phyloP scores from a whole-genome alignment of 2,888 invertebrate species.

The Seira sanloemensis region DNA sequence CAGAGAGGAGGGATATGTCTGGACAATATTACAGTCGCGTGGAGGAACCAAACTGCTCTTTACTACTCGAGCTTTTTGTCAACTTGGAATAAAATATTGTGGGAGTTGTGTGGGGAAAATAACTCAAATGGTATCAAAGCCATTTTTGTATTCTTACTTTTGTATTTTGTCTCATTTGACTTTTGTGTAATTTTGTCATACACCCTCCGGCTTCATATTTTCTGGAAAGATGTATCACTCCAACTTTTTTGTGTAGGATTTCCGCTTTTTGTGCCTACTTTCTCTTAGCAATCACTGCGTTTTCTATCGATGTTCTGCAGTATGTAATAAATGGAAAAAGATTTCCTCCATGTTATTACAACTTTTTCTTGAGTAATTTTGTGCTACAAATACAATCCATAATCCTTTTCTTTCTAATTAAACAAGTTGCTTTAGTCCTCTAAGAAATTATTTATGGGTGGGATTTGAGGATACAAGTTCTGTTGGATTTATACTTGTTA shows the following conservation, averaged over 20 bases:
- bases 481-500: too few species aligned
- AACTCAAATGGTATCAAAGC: background rate
- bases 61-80: background rate
- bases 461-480: too few species aligned
- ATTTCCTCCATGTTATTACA: too few species aligned
- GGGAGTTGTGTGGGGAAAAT: background rate
- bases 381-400: too few species aligned
- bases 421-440: too few species aligned
- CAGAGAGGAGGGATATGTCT: background rate
- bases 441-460: too few species aligned
- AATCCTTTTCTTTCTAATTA: background rate
- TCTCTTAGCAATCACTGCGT: background rate
- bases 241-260: background rate
- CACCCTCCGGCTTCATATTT: background rate
- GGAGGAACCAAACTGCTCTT: background rate
- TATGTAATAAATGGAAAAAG: too few species aligned
- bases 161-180: background rate
- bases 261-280: background rate
- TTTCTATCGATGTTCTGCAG: background rate
- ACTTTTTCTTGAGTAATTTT: background rate
- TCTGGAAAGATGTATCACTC: background rate
- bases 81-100: background rate
- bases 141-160: background rate
- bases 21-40: background rate
- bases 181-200: background rate